Evolutionary conservation across 2,888 invertebrate genomes (phyloP).

Genomic region (Bellardia pandia): DNA sequence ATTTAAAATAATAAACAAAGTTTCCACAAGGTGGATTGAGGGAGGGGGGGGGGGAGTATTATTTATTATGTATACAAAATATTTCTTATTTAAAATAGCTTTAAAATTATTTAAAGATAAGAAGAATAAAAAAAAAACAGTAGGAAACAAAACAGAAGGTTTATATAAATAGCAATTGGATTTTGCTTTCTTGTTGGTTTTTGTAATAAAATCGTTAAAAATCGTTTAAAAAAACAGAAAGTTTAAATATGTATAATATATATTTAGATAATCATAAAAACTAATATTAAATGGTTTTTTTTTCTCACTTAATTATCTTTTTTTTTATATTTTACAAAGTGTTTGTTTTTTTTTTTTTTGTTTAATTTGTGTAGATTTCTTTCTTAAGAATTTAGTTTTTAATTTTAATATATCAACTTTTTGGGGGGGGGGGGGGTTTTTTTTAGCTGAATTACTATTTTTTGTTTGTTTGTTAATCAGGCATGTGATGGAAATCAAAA

Average conservation of each 20-base stretch:
- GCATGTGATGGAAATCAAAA: too few species aligned
- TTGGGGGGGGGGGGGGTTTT: slow-evolving; percentile 6
- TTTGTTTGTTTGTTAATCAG: slow-evolving; percentile 3
- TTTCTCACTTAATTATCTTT: slow-evolving; percentile 45
- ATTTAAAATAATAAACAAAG: slow-evolving; percentile 3
- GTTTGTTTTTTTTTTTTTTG: slow-evolving; percentile 9
- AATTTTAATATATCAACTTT: slow-evolving; percentile 39
- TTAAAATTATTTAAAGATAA: slow-evolving; percentile 14
- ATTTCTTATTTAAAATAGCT: slow-evolving; percentile 4
- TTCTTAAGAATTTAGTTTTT: slow-evolving; percentile 5
- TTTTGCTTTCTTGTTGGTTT: slow-evolving; percentile 43
- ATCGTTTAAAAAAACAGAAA: slow-evolving; percentile 53
- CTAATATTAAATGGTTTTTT: slow-evolving; percentile 61
- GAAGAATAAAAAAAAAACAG: not conserved
- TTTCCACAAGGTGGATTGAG: not conserved
- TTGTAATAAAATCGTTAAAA: slow-evolving; percentile 60
- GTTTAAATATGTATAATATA: slow-evolving; percentile 50
- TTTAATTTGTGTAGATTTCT: slow-evolving; percentile 30
- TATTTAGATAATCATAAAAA: slow-evolving; percentile 65
- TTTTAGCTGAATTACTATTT: slow-evolving; percentile 34
- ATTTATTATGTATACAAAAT: not conserved
- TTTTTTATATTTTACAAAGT: slow-evolving; percentile 57
- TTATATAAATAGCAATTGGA: slow-evolving; percentile 21
- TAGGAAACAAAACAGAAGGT: slow-evolving; percentile 36
- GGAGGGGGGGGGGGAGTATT: not conserved